Evolutionary conservation across 2,113 vertebrate species (phyloP).

Genomic region (Syrrhaptes paradoxus): DNA sequence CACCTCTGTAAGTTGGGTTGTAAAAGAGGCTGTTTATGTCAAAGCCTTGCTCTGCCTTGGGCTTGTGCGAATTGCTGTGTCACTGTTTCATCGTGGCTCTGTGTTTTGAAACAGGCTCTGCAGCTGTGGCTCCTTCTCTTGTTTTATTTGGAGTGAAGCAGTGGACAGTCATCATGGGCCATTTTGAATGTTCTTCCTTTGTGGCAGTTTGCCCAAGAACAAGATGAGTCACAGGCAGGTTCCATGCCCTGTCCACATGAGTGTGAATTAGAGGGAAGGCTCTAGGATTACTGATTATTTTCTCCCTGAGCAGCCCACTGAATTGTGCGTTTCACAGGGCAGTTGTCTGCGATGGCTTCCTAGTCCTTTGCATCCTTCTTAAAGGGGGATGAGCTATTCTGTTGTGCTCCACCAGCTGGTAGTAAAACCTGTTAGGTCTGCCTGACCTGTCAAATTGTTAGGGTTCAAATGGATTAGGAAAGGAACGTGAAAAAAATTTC

Average conservation of each 20-base stretch:
- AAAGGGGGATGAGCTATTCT: background rate
- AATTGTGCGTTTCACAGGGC: background rate
- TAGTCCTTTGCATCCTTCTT: background rate
- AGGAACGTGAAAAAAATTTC: conserved; percentile 31
- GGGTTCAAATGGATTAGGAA: conserved; percentile 56
- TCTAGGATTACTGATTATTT: background rate
- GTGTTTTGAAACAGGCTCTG: background rate
- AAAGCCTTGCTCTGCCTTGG: background rate
- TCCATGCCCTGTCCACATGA: background rate
- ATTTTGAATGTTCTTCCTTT: conserved; percentile 38
- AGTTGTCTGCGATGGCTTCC: background rate
- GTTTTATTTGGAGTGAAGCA: conserved; percentile 9
- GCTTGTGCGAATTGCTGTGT: background rate
- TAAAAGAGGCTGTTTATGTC: background rate
- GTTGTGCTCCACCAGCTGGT: conserved; percentile 21
- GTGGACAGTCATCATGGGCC: background rate
- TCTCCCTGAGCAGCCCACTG: background rate
- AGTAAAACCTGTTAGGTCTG: conserved; percentile 59
- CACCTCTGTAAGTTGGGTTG: background rate
- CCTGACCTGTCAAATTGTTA: conserved; percentile 60
- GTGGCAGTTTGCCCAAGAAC: conserved; percentile 6
- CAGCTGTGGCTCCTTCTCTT: background rate
- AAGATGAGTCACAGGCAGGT: conserved; percentile 41
- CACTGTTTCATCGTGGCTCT: background rate
- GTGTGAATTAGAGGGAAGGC: conserved; percentile 12